Conservation (phyloP, 2,888 invertebrate species). For the Aphrophora alni region DNA sequence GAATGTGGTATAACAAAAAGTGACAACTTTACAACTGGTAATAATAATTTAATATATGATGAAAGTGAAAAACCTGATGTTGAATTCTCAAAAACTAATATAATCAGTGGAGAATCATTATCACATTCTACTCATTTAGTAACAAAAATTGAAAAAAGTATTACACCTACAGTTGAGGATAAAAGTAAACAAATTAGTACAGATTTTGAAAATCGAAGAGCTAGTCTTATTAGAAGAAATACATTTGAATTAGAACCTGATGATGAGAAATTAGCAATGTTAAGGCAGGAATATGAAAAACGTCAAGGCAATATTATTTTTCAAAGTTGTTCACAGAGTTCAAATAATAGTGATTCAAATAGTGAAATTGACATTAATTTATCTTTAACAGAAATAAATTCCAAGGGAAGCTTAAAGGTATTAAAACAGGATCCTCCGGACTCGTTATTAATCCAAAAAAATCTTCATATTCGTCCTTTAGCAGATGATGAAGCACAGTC, state of each 20-base stretch:
- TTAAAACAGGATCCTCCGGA: background rate
- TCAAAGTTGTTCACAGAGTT: constrained; percentile 66
- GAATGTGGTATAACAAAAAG: background rate
- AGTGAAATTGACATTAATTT: background rate
- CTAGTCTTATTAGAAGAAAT: constrained; percentile 57
- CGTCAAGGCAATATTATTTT: constrained; percentile 66
- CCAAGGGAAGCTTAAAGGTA: background rate
- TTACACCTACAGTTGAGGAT: constrained; percentile 3
- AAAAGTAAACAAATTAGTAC: constrained; percentile 7
- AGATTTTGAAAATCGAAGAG: constrained; percentile 46
- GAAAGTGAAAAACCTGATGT: background rate
- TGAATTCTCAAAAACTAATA: background rate
- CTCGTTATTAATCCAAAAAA: background rate
- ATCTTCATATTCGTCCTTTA: constrained; percentile 10
- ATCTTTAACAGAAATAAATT: background rate
- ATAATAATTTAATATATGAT: background rate
- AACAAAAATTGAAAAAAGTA: background rate
- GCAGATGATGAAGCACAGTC: constrained; percentile 50
- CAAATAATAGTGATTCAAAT: constrained; percentile 62
- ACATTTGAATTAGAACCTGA: constrained; percentile 60
- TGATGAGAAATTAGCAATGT: constrained; percentile 56
- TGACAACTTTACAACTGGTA: background rate
- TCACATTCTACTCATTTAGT: background rate
- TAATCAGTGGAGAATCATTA: background rate
- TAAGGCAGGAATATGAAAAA: constrained; percentile 64